phyloP scores from a whole-genome alignment of 2,888 invertebrate species.

The Leistus spinibarbis region DNA sequence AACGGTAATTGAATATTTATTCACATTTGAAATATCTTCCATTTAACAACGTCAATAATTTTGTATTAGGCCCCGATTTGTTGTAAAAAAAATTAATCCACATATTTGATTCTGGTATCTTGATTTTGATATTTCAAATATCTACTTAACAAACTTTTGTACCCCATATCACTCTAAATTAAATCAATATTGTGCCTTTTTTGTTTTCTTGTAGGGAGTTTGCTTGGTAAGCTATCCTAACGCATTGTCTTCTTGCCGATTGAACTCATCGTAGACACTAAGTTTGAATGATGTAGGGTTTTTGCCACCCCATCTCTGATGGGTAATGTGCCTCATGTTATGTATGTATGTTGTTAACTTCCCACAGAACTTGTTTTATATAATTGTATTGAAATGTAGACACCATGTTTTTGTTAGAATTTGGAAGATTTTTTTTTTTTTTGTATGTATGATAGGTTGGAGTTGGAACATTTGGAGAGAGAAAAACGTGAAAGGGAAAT shows the following conservation, averaged over 20 bases:
- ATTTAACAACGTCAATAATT: too few species aligned
- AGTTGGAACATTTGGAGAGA: constrained; percentile 70
- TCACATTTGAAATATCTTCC: too few species aligned
- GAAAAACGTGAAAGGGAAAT: constrained; percentile 79
- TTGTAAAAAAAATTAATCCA: too few species aligned
- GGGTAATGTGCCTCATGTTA: background rate
- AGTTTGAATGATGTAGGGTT: background rate
- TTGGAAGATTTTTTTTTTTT: background rate
- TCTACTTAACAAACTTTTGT: background rate
- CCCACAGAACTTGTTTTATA: background rate
- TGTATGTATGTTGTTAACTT: background rate
- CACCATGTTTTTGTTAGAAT: background rate
- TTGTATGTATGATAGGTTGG: constrained; percentile 58
- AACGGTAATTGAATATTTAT: constrained; percentile 19
- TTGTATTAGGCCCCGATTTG: too few species aligned
- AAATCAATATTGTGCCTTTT: background rate
- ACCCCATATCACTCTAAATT: background rate
- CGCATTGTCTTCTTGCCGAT: background rate
- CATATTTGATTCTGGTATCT: too few species aligned
- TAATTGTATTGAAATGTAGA: background rate
- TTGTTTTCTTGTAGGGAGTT: background rate
- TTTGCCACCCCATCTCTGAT: background rate
- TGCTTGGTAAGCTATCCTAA: background rate
- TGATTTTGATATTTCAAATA: too few species aligned
- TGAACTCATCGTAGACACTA: background rate